Percentiles rank a stretch among this genome's conserved stretches.
Conservation (phyloP, 2,113 vertebrate species). For the Corvus moneduloides region DNA sequence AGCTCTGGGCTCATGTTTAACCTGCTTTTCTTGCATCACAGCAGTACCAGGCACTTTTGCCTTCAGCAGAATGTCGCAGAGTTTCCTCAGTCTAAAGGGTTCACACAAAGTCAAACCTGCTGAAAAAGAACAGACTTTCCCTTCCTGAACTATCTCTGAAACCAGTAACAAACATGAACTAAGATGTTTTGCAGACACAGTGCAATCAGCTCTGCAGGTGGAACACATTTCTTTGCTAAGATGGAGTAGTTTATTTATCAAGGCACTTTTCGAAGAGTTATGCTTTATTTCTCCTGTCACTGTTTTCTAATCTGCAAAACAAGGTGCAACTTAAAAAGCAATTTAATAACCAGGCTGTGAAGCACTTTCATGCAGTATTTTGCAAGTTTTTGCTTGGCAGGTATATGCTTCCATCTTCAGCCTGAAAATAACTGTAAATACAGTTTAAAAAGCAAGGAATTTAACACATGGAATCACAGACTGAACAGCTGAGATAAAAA, state of each 20-base stretch:
- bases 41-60: neutral
- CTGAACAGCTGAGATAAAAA: neutral
- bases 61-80: neutral
- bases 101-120: neutral
- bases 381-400: neutral
- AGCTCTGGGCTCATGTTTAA: neutral
- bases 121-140: neutral
- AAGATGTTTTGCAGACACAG: neutral
- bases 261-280: neutral
- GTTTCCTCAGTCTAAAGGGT: neutral
- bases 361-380: neutral
- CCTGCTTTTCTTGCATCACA: neutral
- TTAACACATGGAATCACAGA: neutral
- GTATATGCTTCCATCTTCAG: neutral
- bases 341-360: neutral
- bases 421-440: neutral
- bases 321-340: neutral
- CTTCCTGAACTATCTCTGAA: neutral
- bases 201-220: neutral
- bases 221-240: neutral
- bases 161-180: neutral
- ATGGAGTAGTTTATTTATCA: neutral
- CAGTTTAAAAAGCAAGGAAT: neutral
- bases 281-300: neutral
- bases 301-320: neutral